phyloP scores from a whole-genome alignment of 2,113 vertebrate genomes.

The Pterophyllum scalare region DNA sequence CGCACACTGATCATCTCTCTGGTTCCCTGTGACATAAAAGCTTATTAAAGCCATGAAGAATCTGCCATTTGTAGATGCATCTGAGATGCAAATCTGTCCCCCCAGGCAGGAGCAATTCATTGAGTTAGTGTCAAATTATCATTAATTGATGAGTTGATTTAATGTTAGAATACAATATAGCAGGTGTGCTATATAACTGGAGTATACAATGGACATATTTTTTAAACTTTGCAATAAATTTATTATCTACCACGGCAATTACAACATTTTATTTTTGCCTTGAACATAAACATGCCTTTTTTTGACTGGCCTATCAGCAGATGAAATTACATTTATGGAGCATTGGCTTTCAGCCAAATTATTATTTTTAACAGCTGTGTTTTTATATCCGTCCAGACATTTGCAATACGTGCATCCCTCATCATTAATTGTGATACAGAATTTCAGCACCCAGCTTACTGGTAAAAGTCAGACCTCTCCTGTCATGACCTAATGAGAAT shows the following conservation, averaged over 20 bases:
- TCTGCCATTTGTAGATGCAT: not conserved
- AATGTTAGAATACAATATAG: not conserved
- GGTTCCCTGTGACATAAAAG: not conserved
- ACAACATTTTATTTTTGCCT: too few species aligned
- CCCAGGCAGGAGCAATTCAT: not conserved
- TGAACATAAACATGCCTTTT: too few species aligned
- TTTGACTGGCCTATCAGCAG: not conserved
- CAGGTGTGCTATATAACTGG: not conserved
- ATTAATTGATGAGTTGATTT: not conserved
- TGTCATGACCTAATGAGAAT: not conserved
- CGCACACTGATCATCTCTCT: not conserved
- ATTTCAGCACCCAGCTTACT: not conserved
- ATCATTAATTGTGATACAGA: not conserved
- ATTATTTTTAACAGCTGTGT: not conserved
- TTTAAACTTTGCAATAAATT: not conserved
- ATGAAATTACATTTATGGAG: not conserved
- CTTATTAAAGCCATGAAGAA: conserved; percentile 3
- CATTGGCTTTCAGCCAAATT: not conserved
- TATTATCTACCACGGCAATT: not conserved
- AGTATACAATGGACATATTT: not conserved
- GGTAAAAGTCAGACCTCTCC: not conserved
- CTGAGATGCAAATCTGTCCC: not conserved
- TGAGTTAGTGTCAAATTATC: not conserved
- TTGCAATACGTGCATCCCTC: not conserved
- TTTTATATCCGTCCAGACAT: not conserved